Conservation (phyloP, 2,888 invertebrate species). For the Priapulus caudatus region DNA sequence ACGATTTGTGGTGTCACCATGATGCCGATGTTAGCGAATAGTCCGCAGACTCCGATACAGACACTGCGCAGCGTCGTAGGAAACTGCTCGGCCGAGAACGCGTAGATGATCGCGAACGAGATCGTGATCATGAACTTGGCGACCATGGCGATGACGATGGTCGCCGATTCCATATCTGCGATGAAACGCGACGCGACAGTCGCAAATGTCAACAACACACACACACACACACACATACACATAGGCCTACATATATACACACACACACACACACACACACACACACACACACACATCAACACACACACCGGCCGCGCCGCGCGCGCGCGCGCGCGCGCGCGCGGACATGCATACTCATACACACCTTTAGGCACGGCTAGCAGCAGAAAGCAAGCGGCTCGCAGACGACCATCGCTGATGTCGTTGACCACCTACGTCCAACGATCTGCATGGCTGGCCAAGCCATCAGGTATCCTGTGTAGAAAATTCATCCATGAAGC, state of each 20-base stretch:
- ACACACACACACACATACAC: no score
- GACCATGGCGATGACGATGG: not conserved
- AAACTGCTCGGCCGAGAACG: not conserved
- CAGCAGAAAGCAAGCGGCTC: not conserved
- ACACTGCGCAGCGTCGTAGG: not conserved
- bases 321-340: not conserved
- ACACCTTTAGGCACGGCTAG: not conserved
- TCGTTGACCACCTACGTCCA: not conserved
- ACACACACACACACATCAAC: no score
- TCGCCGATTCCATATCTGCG: no score
- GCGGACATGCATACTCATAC: not conserved
- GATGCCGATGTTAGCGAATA: not conserved
- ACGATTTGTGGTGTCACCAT: not conserved
- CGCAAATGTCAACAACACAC: no score
- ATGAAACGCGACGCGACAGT: no score
- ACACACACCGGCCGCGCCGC: no score
- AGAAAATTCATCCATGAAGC: no score
- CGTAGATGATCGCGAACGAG: not conserved
- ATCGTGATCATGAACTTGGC: conserved; percentile 1
- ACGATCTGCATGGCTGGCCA: not conserved
- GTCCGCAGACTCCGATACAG: not conserved
- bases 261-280: no score
- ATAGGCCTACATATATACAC: no score
- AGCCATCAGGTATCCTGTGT: not conserved
- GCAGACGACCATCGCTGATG: not conserved